Evolutionary conservation across 2,797 vertebrate genomes (phyloP), one percentile per base, ranked within the genome.

Genomic region (Lutjanus campechanus): DNA sequence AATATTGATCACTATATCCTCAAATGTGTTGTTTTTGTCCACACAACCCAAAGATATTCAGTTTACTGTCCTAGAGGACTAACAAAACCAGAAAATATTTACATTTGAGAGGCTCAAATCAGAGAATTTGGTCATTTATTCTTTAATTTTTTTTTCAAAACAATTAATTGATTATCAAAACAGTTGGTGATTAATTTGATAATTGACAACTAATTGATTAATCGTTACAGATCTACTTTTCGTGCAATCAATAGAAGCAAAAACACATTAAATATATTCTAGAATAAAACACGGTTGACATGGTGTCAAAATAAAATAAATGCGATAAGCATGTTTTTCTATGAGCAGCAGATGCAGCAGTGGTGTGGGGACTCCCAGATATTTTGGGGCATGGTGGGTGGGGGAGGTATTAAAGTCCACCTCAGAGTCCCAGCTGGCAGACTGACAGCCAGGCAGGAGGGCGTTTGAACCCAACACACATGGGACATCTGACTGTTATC

Each of bases 401-500:
- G 55, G 79, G 60, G 20, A 9, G 55, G 53, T 19, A 46, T 25
- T 19, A 11, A 47, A 60, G 76, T 73, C 63, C 58, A 50, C 76
- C 53, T 60, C 53, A 49, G 73, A 80, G 85, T 66, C 89, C 87
- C 92, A 93, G 92, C 91, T 92, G 92, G 90, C 85, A 79, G 83
- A 41, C 82, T 73, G 83, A 90, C 86, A 83, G 78, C 69, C 76
- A 41, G 63, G 49, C 77, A 59, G 76, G 84, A 76, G 83, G 85
- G 73, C n/a, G 73, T 83, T 82, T 89, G 88, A 89, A 84, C 79
- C 82, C 66, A 22, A 55, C 91, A 88, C 89, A 91, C 92, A 81
- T 62, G 87, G 73, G 25, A 92, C 92, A 94, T 91, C 92, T 90
- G 92, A 92, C 59, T 70, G 10, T 56, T 83, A 84, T 83, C 82